Evolutionary conservation across 2,113 vertebrate species (phyloP).

Genomic region (Hymenochirus boettgeri): DNA sequence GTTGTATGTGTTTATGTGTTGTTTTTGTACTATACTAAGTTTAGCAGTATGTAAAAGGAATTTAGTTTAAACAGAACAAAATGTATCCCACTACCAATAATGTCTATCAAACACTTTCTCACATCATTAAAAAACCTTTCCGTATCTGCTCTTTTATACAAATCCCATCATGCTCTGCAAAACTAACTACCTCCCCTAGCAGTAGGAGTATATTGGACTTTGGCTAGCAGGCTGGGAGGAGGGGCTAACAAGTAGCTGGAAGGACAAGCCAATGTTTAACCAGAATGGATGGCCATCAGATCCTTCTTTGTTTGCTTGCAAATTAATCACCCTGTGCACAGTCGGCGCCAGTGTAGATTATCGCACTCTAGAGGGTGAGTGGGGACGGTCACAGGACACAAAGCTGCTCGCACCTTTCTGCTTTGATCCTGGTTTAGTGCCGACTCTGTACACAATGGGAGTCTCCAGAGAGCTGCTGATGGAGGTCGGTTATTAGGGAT

Average conservation of each 20-base stretch:
- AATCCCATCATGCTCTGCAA: no score
- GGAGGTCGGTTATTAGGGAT: slow-evolving; percentile 69
- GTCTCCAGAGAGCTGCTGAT: slow-evolving; percentile 68
- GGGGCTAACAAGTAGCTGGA: slow-evolving; percentile 66
- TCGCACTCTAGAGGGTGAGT: slow-evolving; percentile 66
- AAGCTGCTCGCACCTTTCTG: slow-evolving; percentile 74
- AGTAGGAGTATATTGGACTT: slow-evolving; percentile 27
- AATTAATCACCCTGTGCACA: slow-evolving; percentile 81
- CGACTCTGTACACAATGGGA: slow-evolving; percentile 65
- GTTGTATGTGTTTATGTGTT: no score
- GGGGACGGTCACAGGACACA: slow-evolving; percentile 65
- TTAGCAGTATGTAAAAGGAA: no score
- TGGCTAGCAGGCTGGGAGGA: slow-evolving; percentile 16
- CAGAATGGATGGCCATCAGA: slow-evolving; percentile 69
- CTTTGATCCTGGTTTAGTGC: slow-evolving; percentile 69
- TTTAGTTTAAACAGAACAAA: no score
- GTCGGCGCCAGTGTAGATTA: slow-evolving; percentile 73
- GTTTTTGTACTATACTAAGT: no score
- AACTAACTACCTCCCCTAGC: no score
- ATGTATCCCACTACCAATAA: no score
- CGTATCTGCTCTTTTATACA: no score
- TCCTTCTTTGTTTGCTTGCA: slow-evolving; percentile 85
- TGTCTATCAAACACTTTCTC: no score
- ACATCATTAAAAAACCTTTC: no score
- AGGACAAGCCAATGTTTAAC: slow-evolving; percentile 83